phyloP scores from a whole-genome alignment of 2,113 vertebrate species.

The Piprites chloris region DNA sequence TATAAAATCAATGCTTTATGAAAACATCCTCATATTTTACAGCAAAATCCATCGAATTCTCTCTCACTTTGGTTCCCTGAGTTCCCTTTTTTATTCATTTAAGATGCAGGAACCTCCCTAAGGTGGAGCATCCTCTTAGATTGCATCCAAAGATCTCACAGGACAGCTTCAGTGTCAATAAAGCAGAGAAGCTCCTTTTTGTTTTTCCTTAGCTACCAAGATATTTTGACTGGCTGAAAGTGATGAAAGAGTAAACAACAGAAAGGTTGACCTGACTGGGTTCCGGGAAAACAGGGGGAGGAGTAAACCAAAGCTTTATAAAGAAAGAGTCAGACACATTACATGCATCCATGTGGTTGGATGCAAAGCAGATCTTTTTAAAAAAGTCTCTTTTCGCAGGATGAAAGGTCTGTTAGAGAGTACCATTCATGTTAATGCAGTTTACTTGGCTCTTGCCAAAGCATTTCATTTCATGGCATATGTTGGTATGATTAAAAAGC shows the following conservation, averaged over 20 bases:
- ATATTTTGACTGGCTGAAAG: not conserved
- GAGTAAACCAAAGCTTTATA: not conserved
- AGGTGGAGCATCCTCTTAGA: not conserved
- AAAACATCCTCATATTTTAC: not conserved
- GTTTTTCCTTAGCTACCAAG: not conserved
- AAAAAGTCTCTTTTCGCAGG: not conserved
- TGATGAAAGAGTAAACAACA: not conserved
- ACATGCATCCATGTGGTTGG: not conserved
- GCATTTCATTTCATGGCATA: slow-evolving; percentile 7
- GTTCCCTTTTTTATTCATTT: not conserved
- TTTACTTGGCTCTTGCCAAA: not conserved
- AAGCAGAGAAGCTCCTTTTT: not conserved
- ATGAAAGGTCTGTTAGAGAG: not conserved
- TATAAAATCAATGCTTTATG: not conserved
- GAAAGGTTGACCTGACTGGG: not conserved
- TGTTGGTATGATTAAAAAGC: slow-evolving; percentile 20
- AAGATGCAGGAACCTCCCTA: not conserved
- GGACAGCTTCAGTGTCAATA: not conserved
- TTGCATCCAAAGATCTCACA: not conserved
- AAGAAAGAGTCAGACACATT: not conserved
- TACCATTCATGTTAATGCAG: not conserved
- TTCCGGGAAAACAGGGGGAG: not conserved
- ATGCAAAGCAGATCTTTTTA: not conserved
- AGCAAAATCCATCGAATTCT: not conserved
- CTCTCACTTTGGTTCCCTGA: not conserved